Evolutionary conservation across 2,888 invertebrate genomes (phyloP), one percentile per base, ranked within the genome.

Genomic region (Eristalis tenax): DNA sequence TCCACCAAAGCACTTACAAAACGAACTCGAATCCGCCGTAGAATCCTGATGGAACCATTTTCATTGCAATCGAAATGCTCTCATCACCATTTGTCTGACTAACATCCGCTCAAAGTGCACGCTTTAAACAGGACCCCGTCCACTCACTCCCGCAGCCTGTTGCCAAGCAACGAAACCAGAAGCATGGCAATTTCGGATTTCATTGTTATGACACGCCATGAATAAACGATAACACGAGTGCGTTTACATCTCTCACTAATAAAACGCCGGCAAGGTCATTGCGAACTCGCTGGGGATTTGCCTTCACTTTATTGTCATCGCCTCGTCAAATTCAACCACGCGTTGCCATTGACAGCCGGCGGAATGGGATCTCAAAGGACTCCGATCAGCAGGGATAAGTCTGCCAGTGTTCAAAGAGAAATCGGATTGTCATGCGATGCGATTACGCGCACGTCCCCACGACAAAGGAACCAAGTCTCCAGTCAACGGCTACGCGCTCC

Each of bases 301-400:
- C 63, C 57, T 65, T 57, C 64, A 26, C 63, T 71, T 71, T 64
- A 71, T 56, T 65, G 70, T 61, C 68, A 61, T 65, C 50, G 63
- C 56, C 40, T 40, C 64, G 69, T 78, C 22, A 64, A 78, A 78
- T 40, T 71, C 70, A 65, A 57, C 70, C 78, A 71, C 57, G 71
- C 70, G 64, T 38, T 38, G 26, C 70, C 64, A 70, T 63, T 64
- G 50, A 70, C 26, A 70, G n/a, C 32, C 50, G 26, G 40, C 35
- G 35, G 57, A 50, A 65, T 57, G 78, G 28, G 64, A 78, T 77
- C 56, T 13, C 63, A 63, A 26, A 59, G 59, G 26, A 15, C 23
- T 23, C 59, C 15, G 59, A 59, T 59, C 23, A 15, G 5, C 59
- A 8, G 18, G 50, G 50, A 50, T 50, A 50, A 50, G 50, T 18